Percentiles rank a stretch among this genome's conserved stretches.
phyloP scores from a whole-genome alignment of 2,797 vertebrate genomes.

The Carcharodon carcharias region DNA sequence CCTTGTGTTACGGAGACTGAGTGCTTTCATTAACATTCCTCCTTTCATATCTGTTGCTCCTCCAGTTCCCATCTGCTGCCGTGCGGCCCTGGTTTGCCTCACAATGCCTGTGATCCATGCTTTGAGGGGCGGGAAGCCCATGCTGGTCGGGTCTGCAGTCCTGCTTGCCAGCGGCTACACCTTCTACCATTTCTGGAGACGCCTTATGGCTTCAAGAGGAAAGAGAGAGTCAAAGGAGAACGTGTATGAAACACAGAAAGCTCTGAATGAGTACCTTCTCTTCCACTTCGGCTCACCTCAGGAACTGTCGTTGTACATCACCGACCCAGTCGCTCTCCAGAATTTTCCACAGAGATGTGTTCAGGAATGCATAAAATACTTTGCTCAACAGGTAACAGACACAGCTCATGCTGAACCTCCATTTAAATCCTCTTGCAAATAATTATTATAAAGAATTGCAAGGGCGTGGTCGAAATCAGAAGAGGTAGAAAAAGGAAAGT shows the following conservation, averaged over 20 bases:
- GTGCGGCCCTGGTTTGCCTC: not conserved
- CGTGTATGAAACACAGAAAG: not conserved
- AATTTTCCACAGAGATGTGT: constrained; percentile 29
- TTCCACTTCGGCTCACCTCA: constrained; percentile 26
- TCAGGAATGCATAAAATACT: constrained; percentile 6
- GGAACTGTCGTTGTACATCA: not conserved
- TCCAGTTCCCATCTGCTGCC: not conserved
- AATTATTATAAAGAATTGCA: not conserved
- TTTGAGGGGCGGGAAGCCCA: not conserved
- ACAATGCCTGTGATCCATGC: not conserved
- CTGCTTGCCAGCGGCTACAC: not conserved
- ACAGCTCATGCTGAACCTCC: not conserved
- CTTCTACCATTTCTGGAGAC: constrained; percentile 1
- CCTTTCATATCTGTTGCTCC: not conserved
- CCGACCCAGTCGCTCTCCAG: not conserved
- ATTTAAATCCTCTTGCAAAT: not conserved
- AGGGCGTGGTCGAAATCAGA: not conserved
- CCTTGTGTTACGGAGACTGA: not conserved
- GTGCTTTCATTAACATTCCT: not conserved
- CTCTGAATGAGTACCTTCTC: not conserved
- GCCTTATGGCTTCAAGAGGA: no score
- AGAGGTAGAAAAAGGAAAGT: not conserved
- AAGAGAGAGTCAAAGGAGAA: no score
- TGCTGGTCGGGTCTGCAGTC: not conserved
- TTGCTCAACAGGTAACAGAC: not conserved